phyloP scores from a whole-genome alignment of 2,113 vertebrate species.

The Loxodonta africana region DNA sequence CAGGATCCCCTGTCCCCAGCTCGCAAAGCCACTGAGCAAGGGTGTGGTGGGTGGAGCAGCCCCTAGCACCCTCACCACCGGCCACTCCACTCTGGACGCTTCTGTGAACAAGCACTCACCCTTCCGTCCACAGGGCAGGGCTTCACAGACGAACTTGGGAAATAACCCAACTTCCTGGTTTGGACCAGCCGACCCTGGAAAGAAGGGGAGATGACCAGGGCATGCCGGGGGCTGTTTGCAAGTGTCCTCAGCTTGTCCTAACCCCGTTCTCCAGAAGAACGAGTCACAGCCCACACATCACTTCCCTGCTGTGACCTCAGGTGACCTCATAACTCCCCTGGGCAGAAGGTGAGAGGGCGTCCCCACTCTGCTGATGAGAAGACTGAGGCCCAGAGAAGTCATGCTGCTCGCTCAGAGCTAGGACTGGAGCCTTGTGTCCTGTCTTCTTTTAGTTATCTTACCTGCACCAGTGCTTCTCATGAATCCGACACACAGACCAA shows the following conservation, averaged over 20 bases:
- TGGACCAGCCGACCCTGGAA: constrained; percentile 94
- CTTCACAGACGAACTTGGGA: constrained; percentile 96
- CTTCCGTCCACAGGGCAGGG: constrained; percentile 95
- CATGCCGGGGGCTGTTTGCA: fast-evolving
- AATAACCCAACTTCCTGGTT: constrained; percentile 95
- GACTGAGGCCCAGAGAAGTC: not conserved
- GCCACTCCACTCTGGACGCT: fast-evolving
- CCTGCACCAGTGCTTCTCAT: not conserved
- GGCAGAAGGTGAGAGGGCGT: fast-evolving
- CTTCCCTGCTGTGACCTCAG: not conserved
- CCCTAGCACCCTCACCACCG: fast-evolving
- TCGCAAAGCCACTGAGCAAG: not conserved
- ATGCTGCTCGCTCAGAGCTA: fast-evolving
- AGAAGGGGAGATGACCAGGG: not conserved
- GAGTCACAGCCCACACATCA: fast-evolving
- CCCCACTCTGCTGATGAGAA: not conserved
- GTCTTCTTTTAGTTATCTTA: fast-evolving
- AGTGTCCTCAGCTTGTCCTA: not conserved
- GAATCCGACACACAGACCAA: too few species aligned
- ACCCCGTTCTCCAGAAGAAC: not conserved
- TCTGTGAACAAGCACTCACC: constrained; percentile 84
- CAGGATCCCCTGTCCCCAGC: not conserved
- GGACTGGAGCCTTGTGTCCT: fast-evolving
- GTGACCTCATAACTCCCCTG: fast-evolving
- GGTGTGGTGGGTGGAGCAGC: not conserved